Conservation (phyloP, 2,888 invertebrate genomes). For the Caenorhabditis drosophilae region DNA sequence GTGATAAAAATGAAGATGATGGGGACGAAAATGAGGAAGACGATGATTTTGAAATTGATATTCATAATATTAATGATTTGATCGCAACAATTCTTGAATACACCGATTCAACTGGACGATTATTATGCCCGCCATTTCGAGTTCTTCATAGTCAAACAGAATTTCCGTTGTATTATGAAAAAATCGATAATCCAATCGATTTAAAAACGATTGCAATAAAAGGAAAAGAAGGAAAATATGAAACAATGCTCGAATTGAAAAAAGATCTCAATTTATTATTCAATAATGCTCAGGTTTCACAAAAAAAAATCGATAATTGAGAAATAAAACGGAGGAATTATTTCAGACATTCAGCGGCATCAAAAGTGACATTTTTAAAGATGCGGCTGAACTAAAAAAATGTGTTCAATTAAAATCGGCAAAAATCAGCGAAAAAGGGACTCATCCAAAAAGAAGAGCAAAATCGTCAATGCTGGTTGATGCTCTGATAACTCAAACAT, state of each 20-base stretch:
- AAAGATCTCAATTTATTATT: slow-evolving; percentile 88
- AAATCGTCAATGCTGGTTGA: slow-evolving; percentile 52
- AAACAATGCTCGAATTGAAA: slow-evolving; percentile 82
- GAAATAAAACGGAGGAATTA: too few relatives aligned
- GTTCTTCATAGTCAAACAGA: slow-evolving; percentile 88
- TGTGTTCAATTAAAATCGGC: slow-evolving; percentile 54
- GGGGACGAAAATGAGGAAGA: slow-evolving; percentile 29
- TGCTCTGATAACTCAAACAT: slow-evolving; percentile 53
- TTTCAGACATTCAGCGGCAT: slow-evolving; percentile 97
- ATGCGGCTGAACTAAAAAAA: slow-evolving; percentile 86
- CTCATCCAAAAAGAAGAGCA: slow-evolving; percentile 38
- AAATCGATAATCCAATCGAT: slow-evolving; percentile 92
- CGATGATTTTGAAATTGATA: slow-evolving; percentile 23
- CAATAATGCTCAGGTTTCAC: slow-evolving; percentile 87
- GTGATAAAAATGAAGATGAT: slow-evolving; percentile 13
- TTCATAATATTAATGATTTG: slow-evolving; percentile 81
- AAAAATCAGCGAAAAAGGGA: slow-evolving; percentile 43
- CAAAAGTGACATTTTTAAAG: slow-evolving; percentile 89
- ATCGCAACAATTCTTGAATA: slow-evolving; percentile 88
- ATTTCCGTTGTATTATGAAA: slow-evolving; percentile 92
- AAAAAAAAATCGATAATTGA: too few relatives aligned
- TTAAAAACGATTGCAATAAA: slow-evolving; percentile 88
- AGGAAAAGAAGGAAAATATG: slow-evolving; percentile 79
- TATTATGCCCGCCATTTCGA: slow-evolving; percentile 85
- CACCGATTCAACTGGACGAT: slow-evolving; percentile 81